Evolutionary conservation across 2,113 vertebrate species (phyloP), one percentile per base, ranked within the genome.

Genomic region (Globicephala melas): DNA sequence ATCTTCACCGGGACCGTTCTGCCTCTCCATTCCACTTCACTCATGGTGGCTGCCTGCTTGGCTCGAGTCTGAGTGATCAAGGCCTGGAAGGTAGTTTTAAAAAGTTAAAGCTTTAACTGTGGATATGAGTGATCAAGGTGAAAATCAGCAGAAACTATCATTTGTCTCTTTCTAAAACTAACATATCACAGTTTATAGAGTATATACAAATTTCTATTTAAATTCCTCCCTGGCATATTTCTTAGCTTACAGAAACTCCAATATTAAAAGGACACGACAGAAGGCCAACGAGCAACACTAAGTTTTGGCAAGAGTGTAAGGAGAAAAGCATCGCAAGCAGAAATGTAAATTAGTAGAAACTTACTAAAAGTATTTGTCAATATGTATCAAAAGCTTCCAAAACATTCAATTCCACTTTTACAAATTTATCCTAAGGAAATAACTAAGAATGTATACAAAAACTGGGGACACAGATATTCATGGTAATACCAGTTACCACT

Each of bases 41-140:
- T 99, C 99, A 99, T 99, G 0, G 99, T 99, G 92, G 99, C 99
- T 0, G 99, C 99, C 98, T 99, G 99, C 96, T 99, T 99, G 41
- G 99, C 99, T 97, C 99, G 99, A 1, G 99, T 99, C 97, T 99
- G 99, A 63, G 99, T 99, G 93, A 99, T 99, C 96, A 99, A 92
- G 0, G 99, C 98, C 99, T 99, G 91, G 2, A 70, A 47, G 97
- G 33, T 13, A 44, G 93, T 65, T 70, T 38, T 3, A 26, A 91
- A 33, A n/a, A 21, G 81, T 80, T 33, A 81, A 70, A 36, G 26
- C 13, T 60, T 53, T 36, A 47, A 65, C 20, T 21, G 62, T 25
- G 62, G 67, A 17, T 18, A 10, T 23, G 14, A 55, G 47, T 17
- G 10, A 50, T 18, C 14, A 2, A 41, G 44, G 55, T 18, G 25